Base-by-base conservation (phyloP, 2,888 invertebrate genomes). In the Polyploca ridens region DNA sequence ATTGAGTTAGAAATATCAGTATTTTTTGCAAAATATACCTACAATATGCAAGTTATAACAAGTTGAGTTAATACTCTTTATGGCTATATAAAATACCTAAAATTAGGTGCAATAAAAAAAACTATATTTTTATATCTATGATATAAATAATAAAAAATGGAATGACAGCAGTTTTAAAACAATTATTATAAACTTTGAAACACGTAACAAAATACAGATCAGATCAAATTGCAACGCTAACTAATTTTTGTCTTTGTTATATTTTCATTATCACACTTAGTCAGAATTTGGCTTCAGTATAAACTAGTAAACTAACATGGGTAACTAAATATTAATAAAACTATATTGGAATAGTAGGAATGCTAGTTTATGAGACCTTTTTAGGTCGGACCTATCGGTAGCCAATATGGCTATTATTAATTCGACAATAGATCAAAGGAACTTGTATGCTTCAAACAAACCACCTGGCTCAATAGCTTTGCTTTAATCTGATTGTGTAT, bases 401-500 rank as follows among this genome's bases (percentile, higher is more conserved):
- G 68, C 70, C 74, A 76, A 76, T 71, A 75, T 74, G 73, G 75
- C 78, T 72, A 66, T 65, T 68, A 63, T 67, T 61, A 60, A 58
- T 58, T 59, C 62, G 46, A 64, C 73, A 66, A 67, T 70, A 72
- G 71, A 73, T 70, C 66, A 73, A 78, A 74, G 67, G 70, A 75
- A 76, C 67, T 72, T 41, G 54, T 38, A 63, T 14, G 61, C 68
- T 41, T 57, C 49, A 70, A 73, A 71, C 64, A 76, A 77, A 82
- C 73, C 77, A 77, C 74, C 75, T 75, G 76, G 77, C 70, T 85
- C 66, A 87, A 77, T 86, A 90, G 73, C 72, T 85, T 78, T 91
- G 91, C 82, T 93, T 92, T 73, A 93, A 83, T 72, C 85, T 84
- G 72, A 94, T 92, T 8, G 94, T 94, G 75, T 91, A 94, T 85